Evolutionary conservation across 2,113 vertebrate genomes (phyloP), one percentile per base, ranked within the genome.

Genomic region (Albula goreensis): DNA sequence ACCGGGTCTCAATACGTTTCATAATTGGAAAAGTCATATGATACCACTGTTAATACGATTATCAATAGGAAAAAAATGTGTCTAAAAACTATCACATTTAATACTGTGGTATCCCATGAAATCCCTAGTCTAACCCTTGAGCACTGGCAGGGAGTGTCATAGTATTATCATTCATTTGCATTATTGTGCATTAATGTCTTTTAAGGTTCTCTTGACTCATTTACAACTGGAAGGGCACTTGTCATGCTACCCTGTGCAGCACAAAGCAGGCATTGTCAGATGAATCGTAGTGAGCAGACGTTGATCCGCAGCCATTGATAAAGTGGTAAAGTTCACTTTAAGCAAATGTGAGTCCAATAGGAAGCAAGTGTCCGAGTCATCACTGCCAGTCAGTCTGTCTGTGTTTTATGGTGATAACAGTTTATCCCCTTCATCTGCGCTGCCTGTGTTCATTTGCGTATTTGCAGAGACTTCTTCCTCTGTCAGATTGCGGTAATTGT

Each of bases 261-360:
- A 82, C 81, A 82, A 82, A 57, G 25, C 15, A 48, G 81, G 25
- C 81, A 60, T 57, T 82, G 81, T 48, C 25, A 60, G 53, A 12
- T 22, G 52, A 22, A 52, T 81, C 8, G 53, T n/a, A 25, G 80
- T 13, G 50, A n/a, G n/a, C 51, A 57, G 51, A 82, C 81, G 51
- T 82, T 57, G 13, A 60, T 13, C 51, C 31, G 60, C 52, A 15
- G 53, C 22, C 25, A 60, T 80, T 80, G 85, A 85, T 66, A 87
- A 70, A 82, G 1, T 50, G 49, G 41, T 52, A 56, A 83, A 22
- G 81, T 66, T 2, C 52, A 50, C 86, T 66, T 50, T 87, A 91
- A 53, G 83, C 88, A 90, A 89, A 90, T 90, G 31, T 86, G 66
- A 50, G 81, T 48, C 49, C 51, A 87, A 15, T n/a, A 83, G 85